Evolutionary conservation across 2,888 invertebrate genomes (phyloP).

Genomic region (Eilema sororculum): DNA sequence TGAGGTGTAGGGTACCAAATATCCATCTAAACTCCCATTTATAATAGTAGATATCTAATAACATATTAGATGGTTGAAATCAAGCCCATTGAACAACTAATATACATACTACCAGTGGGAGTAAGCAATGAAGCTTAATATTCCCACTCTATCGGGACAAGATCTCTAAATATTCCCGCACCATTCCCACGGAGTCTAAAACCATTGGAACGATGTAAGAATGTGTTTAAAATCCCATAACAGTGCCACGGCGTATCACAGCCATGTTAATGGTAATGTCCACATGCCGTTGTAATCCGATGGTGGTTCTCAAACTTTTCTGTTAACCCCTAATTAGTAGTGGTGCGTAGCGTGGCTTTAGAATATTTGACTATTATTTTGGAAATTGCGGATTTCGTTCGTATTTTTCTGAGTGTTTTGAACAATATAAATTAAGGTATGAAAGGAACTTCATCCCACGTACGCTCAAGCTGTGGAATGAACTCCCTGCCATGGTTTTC

Average conservation of each 20-base stretch:
- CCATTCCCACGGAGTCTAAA: conserved; percentile 19
- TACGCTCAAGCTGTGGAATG: too few relatives aligned
- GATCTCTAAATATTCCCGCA: background rate
- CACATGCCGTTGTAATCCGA: conserved; percentile 26
- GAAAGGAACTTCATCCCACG: too few relatives aligned
- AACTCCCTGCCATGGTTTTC: too few relatives aligned
- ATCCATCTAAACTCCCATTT: too few relatives aligned
- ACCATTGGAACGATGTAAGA: conserved; percentile 18
- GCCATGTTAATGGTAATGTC: conserved; percentile 28
- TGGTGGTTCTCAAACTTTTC: conserved; percentile 29
- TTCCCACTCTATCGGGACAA: background rate
- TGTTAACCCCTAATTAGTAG: background rate
- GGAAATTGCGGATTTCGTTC: too few relatives aligned
- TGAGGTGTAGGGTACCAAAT: too few relatives aligned
- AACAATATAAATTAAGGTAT: too few relatives aligned
- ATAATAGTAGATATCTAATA: too few relatives aligned
- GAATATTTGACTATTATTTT: too few relatives aligned
- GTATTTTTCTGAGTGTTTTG: too few relatives aligned
- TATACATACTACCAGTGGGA: background rate
- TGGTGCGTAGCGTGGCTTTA: background rate
- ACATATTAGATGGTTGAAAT: too few relatives aligned
- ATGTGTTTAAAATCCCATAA: conserved; percentile 32
- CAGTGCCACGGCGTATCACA: conserved; percentile 20
- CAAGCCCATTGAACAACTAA: background rate
- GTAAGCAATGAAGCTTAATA: background rate